A percentile compares a stretch with the other conserved stretches of the same genome.
These are phyloP conservation scores for Sarcophaga peregrina DNA, from an alignment of 1,140 invertebrate species.

Conservation along the genomic window DNA sequence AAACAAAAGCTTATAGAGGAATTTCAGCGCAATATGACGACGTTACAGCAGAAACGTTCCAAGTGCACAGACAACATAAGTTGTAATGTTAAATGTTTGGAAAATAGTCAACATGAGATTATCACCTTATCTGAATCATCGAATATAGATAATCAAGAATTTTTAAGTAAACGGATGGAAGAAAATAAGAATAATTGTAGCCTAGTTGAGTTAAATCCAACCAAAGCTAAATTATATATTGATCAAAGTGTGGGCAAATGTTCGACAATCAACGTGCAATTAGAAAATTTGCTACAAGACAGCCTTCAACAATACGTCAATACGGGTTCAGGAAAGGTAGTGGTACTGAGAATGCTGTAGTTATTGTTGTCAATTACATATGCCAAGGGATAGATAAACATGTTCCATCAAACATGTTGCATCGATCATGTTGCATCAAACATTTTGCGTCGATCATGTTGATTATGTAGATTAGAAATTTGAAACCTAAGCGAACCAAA, in stretches of 20 bases:
- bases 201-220: background rate
- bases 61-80: background rate
- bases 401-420: too few species aligned
- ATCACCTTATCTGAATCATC: background rate
- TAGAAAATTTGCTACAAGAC: constrained; percentile 52
- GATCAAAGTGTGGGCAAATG: constrained; percentile 54
- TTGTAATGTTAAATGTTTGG: constrained; percentile 20
- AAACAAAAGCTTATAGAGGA: constrained; percentile 47
- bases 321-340: too few species aligned
- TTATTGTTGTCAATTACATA: too few species aligned
- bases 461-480: too few species aligned
- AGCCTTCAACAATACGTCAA: background rate
- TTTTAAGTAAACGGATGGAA: background rate
- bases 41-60: constrained; percentile 47
- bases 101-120: constrained; percentile 8
- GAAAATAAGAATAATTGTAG: background rate
- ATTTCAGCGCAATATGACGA: constrained; percentile 52
- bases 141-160: background rate
- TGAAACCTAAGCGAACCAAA: too few species aligned
- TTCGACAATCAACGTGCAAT: constrained; percentile 52
- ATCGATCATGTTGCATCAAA: too few species aligned
- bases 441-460: too few species aligned
- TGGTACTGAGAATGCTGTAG: too few species aligned
- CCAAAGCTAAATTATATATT: constrained; percentile 44
- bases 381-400: too few species aligned